Conservation (phyloP, 2,797 vertebrate genomes). For the Nasua narica region DNA sequence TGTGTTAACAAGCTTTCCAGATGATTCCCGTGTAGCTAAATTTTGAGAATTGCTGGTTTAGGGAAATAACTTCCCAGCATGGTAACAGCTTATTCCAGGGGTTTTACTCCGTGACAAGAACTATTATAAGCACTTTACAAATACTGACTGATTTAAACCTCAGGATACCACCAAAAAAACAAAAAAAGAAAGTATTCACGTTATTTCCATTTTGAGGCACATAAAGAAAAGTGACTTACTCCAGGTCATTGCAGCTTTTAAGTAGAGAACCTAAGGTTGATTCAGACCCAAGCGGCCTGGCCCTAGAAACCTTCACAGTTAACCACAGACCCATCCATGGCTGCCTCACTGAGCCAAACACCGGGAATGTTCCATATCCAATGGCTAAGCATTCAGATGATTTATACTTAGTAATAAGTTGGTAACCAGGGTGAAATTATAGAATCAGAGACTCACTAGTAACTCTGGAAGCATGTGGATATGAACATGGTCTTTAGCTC, state of each 20-base stretch:
- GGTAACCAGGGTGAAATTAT: neutral
- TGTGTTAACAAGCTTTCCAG: neutral
- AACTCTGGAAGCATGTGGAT: neutral
- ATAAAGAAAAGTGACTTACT: neutral
- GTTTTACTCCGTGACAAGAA: neutral
- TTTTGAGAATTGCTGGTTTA: neutral
- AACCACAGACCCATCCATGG: neutral
- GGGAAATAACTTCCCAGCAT: neutral
- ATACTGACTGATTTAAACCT: neutral
- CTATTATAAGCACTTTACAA: neutral
- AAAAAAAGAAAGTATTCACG: neutral
- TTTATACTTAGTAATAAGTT: neutral
- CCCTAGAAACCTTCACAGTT: rapidly evolving
- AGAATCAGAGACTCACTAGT: neutral
- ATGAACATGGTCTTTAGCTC: neutral
- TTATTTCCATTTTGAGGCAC: neutral
- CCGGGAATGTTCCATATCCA: neutral
- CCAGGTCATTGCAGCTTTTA: neutral
- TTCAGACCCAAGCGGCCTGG: neutral
- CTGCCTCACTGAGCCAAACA: neutral
- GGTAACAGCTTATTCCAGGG: neutral
- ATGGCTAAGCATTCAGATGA: neutral
- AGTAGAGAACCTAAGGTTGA: neutral
- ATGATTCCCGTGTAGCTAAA: neutral
- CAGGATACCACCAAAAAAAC: neutral